Conservation (phyloP, 53 echinoderm and acorn worm genomes). For the Paelopatides confundens region DNA sequence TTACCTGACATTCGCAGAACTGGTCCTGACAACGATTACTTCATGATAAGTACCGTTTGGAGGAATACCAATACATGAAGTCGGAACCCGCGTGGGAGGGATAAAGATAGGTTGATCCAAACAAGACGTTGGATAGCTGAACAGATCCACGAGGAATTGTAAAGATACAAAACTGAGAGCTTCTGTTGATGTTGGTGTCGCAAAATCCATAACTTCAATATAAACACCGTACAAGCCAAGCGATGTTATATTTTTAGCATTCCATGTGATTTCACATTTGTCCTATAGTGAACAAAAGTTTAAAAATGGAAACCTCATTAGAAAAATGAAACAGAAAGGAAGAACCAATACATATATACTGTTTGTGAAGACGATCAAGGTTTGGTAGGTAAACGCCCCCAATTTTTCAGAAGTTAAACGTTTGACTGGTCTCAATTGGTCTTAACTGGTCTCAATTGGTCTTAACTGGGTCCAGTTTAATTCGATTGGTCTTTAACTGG, state of each 20-base stretch:
- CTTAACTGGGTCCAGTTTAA: too few species aligned
- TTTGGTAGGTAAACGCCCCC: background rate
- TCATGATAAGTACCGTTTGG: background rate
- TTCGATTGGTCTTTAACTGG: too few species aligned
- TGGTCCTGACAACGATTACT: background rate
- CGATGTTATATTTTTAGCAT: background rate
- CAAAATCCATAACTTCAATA: background rate
- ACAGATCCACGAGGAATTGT: background rate
- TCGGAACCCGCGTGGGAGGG: background rate
- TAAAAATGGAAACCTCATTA: too few species aligned
- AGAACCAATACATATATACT: too few species aligned
- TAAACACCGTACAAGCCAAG: background rate
- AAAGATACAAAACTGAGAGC: background rate
- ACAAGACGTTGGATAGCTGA: background rate
- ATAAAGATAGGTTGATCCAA: background rate
- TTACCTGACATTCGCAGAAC: conserved; percentile 2
- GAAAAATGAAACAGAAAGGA: too few species aligned
- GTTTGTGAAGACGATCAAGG: too few species aligned
- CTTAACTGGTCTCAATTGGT: too few species aligned
- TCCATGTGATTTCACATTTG: background rate
- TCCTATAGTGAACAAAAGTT: background rate
- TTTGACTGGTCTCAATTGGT: background rate
- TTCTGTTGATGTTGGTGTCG: background rate
- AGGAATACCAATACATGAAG: background rate
- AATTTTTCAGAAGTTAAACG: background rate